phyloP scores from a whole-genome alignment of 53 echinoderm and acorn worm genomes.

The Glandiceps talaboti region DNA sequence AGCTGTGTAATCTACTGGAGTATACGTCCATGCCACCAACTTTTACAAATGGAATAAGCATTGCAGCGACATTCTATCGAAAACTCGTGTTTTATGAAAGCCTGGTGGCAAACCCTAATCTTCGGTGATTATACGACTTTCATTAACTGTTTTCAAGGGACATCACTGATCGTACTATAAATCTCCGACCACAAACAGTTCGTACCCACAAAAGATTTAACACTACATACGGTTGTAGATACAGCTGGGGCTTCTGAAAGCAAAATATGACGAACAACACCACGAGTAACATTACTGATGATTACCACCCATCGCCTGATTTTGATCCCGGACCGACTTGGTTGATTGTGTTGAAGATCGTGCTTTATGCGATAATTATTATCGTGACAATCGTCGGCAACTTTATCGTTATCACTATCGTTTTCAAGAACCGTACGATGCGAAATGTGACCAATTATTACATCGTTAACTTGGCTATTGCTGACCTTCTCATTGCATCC shows the following conservation, averaged over 20 bases:
- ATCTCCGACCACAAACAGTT: too few relatives aligned
- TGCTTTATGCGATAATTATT: conserved; percentile 38
- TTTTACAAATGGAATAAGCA: too few relatives aligned
- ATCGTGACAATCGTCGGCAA: conserved; percentile 55
- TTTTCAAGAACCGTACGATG: conserved; percentile 75
- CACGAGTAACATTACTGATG: background rate
- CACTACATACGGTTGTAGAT: background rate
- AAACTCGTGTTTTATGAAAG: too few relatives aligned
- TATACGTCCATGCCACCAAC: too few relatives aligned
- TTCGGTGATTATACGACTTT: too few relatives aligned
- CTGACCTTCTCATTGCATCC: conserved; percentile 57
- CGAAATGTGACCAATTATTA: conserved; percentile 76
- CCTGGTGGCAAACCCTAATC: too few relatives aligned
- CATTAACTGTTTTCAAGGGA: too few relatives aligned
- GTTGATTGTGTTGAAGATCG: conserved; percentile 27
- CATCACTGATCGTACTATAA: too few relatives aligned
- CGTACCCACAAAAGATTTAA: background rate
- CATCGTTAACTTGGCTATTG: conserved; percentile 72
- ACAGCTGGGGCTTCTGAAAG: conserved; percentile 5
- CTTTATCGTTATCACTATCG: conserved; percentile 71
- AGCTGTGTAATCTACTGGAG: too few relatives aligned
- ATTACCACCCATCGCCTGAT: background rate
- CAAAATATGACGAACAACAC: background rate
- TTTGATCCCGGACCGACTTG: conserved; percentile 19
- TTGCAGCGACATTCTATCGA: too few relatives aligned